Evolutionary conservation across 2,888 invertebrate genomes (phyloP), one percentile per base, ranked within the genome.

Genomic region (Podabrus alpinus): DNA sequence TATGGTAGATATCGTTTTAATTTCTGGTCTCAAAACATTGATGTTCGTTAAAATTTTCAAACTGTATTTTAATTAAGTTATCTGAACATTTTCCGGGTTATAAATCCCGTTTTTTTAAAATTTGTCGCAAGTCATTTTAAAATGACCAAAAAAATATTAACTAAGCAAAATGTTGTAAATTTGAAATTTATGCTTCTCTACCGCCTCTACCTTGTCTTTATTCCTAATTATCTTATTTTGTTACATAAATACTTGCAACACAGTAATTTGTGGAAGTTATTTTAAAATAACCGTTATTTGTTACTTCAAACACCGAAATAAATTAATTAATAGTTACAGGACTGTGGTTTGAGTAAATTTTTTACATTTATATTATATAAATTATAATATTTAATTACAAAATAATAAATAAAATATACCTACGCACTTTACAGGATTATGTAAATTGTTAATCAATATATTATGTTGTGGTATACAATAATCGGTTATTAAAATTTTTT

Each of bases 1-100:
- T 82, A 82, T 77, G 80, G 79, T 79, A n/a, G n/a, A n/a, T n/a
- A 79, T 80, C 81, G 79, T 80, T 77, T 81, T 79, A 78, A 78
- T 78, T 79, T 78, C 79, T 75, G 76, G 74, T n/a, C 66, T 79
- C 76, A 74, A 75, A 77, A 70, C 77, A 73, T 76, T 77, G 79
- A 79, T 79, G 81, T 81, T 81, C 80, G n/a, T 45, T 45, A 45
- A 45, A 45, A 45, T 45, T 45, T 45, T 45, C 45, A 45, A 45
- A 45, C 45, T 45, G 45, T 45, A 45, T 45, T 45, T 45, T 45
- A 45, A 45, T 45, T 45, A 45, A 45, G 45, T 45, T n/a, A 45
- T n/a, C 45, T 64, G 7, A 9, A 64, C 73, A 76, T 80, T 80
- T 81, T 81, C 81, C 81, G 79, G 80, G 81, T 80, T 79, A 79